Base-by-base conservation (phyloP, 2,797 vertebrate genomes). In the Coluber constrictor region DNA sequence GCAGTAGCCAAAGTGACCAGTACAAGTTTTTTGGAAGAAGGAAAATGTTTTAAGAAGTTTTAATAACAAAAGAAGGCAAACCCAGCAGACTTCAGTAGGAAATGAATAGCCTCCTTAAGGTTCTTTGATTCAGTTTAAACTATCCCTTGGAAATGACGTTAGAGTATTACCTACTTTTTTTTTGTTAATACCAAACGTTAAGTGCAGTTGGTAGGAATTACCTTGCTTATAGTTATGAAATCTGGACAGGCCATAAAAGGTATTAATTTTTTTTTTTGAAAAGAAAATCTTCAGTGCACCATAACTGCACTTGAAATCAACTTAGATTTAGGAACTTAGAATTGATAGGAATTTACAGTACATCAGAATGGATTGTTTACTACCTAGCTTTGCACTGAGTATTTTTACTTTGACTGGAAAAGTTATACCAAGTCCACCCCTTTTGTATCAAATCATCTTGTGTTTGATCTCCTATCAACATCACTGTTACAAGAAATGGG, bases 171-270 rank as follows among this genome's bases (percentile, higher is more conserved):
- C 29, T n/a, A 54, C 70, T 59, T 90, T 15, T 37, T 37, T 83
- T 1, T 83, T 51, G 57, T 92, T 27, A 90, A 0, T 89, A 88
- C 5, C 87, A 4, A 57, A 60, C 88, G 94, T 91, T 25, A 12
- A 57, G 83, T 92, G 18, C 11, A 92, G 83, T 56, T 74, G 0
- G 66, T 86, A 12, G 0, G 25, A 94, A 37, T 23, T 7, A 88
- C 27, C 15, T 89, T 93, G 59, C 23, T 16, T 89, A 37, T 4
- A 55, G 0, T 0, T 88, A 5, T 0, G 1, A n/a, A 92, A 5
- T 95, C 43, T 8, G 92, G 54, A 90, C 93, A 93, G 32, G 91
- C 54, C 16, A 90, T 37, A 79, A 32, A 43, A 51, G 9, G 15
- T 87, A 16, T 93, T 51, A 63, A 79, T 56, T 95, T 0, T 63